Evolutionary conservation across 2,888 invertebrate genomes (phyloP), one percentile per base, ranked within the genome.

Genomic region (Philereme transversata): DNA sequence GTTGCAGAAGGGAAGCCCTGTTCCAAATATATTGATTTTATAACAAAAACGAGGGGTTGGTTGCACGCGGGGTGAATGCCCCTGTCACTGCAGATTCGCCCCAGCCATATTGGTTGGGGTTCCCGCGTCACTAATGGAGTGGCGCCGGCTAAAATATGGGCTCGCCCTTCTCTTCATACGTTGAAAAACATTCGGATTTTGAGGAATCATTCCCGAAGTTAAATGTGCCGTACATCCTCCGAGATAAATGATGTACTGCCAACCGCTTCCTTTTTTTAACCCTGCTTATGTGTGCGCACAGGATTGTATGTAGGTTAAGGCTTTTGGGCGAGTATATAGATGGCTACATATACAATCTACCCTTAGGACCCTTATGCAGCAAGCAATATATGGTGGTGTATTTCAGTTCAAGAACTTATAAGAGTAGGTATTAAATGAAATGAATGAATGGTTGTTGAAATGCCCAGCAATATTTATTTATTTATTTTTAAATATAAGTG

Each of bases 21-120:
- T 76, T 84, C 83, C 78, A 88, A 89, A 90, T 87, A 84, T 91
- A 91, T 92, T 85, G 91, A 92, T 92, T 91, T 90, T 89, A 82
- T 88, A 90, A 90, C 90, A 91, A 90, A 90, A 90, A 88, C 87
- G 89, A 86, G 90, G 88, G 90, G 88, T 82, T 83, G 86, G 82
- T 83, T 87, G 87, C 86, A 87, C 75, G 82, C 79, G 85, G 89
- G 90, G 90, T 90, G 86, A 88, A 89, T 78, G 88, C 81, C 91
- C 90, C 73, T 90, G 91, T 90, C 90, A 87, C 83, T 90, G 90
- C 90, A 90, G 88, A 90, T 88, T 87, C 86, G 71, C 86, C 83
- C 83, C 82, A 62, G 84, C 87, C 77, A 83, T 86, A 86, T 89
- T 84, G 86, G 84, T 86, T 83, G 84, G 90, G 88, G 90, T 81